Evolutionary conservation across 2,888 invertebrate genomes (phyloP), one percentile per base, ranked within the genome.

Genomic region (Pediacus dermestoides): DNA sequence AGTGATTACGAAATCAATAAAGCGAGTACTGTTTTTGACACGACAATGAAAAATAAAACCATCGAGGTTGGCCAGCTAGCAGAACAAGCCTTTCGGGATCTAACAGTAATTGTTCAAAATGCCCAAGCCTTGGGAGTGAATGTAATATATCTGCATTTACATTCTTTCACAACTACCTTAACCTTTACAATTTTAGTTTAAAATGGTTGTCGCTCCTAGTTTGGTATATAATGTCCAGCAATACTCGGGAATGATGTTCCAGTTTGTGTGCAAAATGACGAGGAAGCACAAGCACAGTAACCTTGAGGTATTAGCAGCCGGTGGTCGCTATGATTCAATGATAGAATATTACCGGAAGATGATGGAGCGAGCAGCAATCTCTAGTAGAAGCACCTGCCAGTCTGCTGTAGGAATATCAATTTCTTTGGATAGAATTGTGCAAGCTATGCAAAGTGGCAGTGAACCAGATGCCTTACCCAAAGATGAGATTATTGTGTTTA

Each of bases 271-370:
- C 49, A 76, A 80, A 50, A 58, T 74, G 30, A 76, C 73, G 48
- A 73, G 73, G 43, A 76, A 74, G 45, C 70, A 73, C 35, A 73
- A 72, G 44, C 72, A 72, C 42, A 71, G 71, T 42, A 66, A 68
- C 46, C 76, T 72, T 55, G 86, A 77, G 49, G 80, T 92, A 0
- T 74, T 95, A 26, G 93, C 93, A 0, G 85, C 82, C 4, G 95
- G 95, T 0, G 93, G 94, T 22, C 79, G 93, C 52, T 96, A 94
- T 57, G 92, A 95, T 66, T 77, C 77, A 6, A 75, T 94, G 72
- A 76, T 95, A 8, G 72, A 77, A 34, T 78, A 80, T 34, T 85
- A 84, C 57, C 78, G 84, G 70, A 78, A 75, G 46, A 70, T 60
- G 10, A 52, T 63, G 39, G 60, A 60, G 18, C 57, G 60, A 33